Evolutionary conservation across 2,797 vertebrate genomes (phyloP), one percentile per base, ranked within the genome.

Genomic region (Champsocephalus esox): DNA sequence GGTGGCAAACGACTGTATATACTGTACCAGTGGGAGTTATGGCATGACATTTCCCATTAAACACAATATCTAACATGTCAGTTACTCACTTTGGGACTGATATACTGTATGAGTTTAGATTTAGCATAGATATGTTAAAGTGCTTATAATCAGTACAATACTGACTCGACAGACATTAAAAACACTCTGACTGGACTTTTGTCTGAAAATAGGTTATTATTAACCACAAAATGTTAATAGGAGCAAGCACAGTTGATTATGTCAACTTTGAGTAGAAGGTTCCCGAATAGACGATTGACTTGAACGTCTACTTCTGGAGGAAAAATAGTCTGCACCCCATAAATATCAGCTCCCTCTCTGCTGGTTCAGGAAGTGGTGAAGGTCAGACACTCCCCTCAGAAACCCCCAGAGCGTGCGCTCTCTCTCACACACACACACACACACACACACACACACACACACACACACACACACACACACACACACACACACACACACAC

Each of bases 291-390:
- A 83, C 80, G 86, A 82, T 83, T 76, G 58, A 82, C 70, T 64
- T 79, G 41, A 75, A 70, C 80, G 83, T 86, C 61, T 70, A 12
- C 65, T 80, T 76, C 77, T 63, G 56, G 44, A 4, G 34, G 34
- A 17, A 12, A 70, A 73, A 72, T 55, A 17, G 52, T 50, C 61
- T 71, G 66, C 68, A 70, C 54, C 69, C 70, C 64, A 63, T 80
- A 87, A 88, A 88, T 79, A 84, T 86, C 77, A 79, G 67, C 55
- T 90, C 83, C 78, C 77, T 75, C 46, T 75, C 66, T 82, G 84
- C 85, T 17, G 58, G 73, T 80, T 80, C 81, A 91, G 89, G 93
- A 94, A 89, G 84, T 85, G 86, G 87, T 86, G 79, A 86, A 88
- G 86, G 80, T 85, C 87, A 89, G 73, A 89, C 73, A 79, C 86